Base-by-base conservation (phyloP, 35 echinoderm and acorn worm genomes). In the Eucidaris tribuloides region DNA sequence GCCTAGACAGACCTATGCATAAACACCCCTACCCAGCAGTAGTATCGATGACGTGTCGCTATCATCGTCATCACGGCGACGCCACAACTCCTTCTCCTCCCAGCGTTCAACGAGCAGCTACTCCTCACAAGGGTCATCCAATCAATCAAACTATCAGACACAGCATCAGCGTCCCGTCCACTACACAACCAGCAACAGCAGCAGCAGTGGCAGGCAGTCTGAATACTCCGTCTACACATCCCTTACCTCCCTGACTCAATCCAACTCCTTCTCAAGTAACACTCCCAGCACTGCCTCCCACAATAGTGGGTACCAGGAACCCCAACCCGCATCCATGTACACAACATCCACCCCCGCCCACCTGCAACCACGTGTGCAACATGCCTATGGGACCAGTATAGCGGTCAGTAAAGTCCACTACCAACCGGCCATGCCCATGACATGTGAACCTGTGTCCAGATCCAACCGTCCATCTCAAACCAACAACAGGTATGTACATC, bases 341-440 rank as follows among this genome's bases (percentile, higher is more conserved):
- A 89, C 82, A 45, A 99, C 96, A 2, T 87, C 96, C 3, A 80
- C 91, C n/a, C 79, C 96, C 78, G 79, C 74, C 42, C 43, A 86
- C 40, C 44, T 92, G 17, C 82, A 87, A 23, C 83, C 96, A 0
- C 58, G 64, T 7, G 79, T 81, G 14, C 91, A 88, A 28, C 93
- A 85, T 17, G 72, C 91, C 11, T 93, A 89, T 76, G 91, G 90
- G 20, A 90, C 91, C 56, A 87, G 78, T 30, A 93, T 93, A 76
- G 96, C 91, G 18, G 91, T 92, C 64, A 99, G 90, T 71, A 99
- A 99, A 49, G 81, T 85, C 38, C 91, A 93, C 44, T 99, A 99
- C 55, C 89, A 91, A 49, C 96, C 96, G 9, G 90, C 84, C 20
- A 83, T 78, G 24, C 89, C 91, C 35, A 99, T 99, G 96, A 93